Base-by-base conservation (phyloP, 2,797 vertebrate genomes). In the Vultur gryphus region DNA sequence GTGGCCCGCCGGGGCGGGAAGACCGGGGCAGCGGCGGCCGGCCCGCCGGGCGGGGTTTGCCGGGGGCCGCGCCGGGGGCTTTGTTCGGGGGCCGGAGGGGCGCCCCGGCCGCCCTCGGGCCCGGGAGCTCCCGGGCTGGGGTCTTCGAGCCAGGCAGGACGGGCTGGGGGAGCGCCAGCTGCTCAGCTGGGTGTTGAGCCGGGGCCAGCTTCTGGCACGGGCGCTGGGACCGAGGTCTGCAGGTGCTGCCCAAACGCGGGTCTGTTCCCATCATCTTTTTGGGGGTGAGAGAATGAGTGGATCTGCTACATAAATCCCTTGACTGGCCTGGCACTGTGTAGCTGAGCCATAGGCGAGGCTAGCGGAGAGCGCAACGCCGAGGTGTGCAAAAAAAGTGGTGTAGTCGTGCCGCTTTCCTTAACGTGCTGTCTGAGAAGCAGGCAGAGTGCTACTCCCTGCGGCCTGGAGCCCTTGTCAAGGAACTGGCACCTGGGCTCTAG, bases 381-480 rank as follows among this genome's bases (percentile, higher is more conserved):
- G 43, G 7, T 1, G 55, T 18, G 62, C 3, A 3, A 9, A 3
- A 1, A 15, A 9, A 1, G 2, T 0, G 25, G 1, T 18, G 23
- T 7, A 4, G 77, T 19, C 2, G 0, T 4, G n/a, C 39, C 21
- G 49, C 25, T 77, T 31, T 13, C 37, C 61, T 31, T 33, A 7
- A 0, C 4, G 2, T 4, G 5, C 6, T 1, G 5, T 11, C 43
- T 2, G 64, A 43, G 33, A 43, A 21, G 10, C 0, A 23, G 26
- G 43, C 48, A 51, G 39, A 26, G 44, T 0, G 2, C 46, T 20
- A 0, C 48, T 29, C 18, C 69, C 37, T 19, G 26, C 0, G 1
- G 21, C 41, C 55, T 62, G 29, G 23, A 55, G 52, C 70, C 24
- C 23, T 33, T 29, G 61, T 31, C 44, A 9, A 35, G 33, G 46